phyloP scores from a whole-genome alignment of 2,797 vertebrate genomes.

The Sitta carolinensis region DNA sequence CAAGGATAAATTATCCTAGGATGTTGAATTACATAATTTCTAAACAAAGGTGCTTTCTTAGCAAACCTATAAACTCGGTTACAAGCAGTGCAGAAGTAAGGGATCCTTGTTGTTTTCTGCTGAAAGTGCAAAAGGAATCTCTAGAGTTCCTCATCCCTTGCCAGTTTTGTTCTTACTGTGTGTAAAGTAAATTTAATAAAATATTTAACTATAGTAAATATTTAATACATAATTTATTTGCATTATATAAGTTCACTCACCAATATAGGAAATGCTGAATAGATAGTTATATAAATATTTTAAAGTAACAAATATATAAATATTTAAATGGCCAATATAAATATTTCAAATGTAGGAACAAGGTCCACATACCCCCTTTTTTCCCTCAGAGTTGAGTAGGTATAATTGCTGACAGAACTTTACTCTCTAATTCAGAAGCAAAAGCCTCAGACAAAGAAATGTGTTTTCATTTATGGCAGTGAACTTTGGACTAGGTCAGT shows the following conservation, averaged over 20 bases:
- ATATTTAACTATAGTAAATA: constrained; percentile 69
- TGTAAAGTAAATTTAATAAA: constrained; percentile 56
- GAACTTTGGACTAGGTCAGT: not conserved
- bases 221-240: constrained; percentile 70
- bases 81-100: not conserved
- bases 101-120: not conserved
- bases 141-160: not conserved
- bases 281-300: constrained; percentile 57
- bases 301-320: constrained; percentile 66
- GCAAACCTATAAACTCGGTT: not conserved
- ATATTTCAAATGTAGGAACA: constrained; percentile 53
- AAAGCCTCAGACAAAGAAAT: not conserved
- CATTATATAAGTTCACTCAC: constrained; percentile 48
- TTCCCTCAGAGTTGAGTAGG: not conserved
- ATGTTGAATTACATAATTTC: not conserved
- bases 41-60: not conserved
- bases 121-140: constrained; percentile 28
- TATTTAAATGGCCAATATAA: constrained; percentile 68
- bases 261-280: constrained; percentile 47
- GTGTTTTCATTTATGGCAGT: not conserved
- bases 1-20: not conserved
- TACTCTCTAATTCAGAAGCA: not conserved
- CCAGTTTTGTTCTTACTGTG: constrained; percentile 5
- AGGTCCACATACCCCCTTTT: not conserved
- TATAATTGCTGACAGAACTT: constrained; percentile 23